Percentiles rank a stretch among this genome's conserved stretches.
phyloP scores from a whole-genome alignment of 1,140 invertebrate genomes.

The Nymphalis io region DNA sequence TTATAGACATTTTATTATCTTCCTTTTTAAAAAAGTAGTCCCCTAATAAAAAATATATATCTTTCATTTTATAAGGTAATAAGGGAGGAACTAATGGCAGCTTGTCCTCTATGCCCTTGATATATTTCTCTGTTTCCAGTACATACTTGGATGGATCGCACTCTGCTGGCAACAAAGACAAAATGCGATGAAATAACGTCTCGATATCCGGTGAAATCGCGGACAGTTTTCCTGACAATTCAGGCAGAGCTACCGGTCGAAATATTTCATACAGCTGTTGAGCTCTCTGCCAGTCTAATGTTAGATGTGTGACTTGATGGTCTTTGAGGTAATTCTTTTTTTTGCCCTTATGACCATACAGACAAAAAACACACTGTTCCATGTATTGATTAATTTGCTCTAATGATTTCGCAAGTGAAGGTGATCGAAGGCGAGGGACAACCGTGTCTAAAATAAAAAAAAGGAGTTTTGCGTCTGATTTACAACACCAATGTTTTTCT shows the following conservation, averaged over 20 bases:
- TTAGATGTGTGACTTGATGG: conserved; percentile 87
- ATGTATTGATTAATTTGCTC: conserved; percentile 86
- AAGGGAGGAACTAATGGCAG: conserved; percentile 78
- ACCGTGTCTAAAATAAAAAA: conserved; percentile 89
- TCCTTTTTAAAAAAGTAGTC: conserved; percentile 96
- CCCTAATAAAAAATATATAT: conserved; percentile 93
- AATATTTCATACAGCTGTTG: conserved; percentile 92
- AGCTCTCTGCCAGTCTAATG: conserved; percentile 89
- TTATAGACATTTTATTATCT: conserved; percentile 88
- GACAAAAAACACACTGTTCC: conserved; percentile 94
- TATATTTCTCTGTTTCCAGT: conserved; percentile 84
- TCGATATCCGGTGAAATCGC: conserved; percentile 90
- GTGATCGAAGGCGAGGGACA: conserved; percentile 84
- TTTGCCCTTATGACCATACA: conserved; percentile 90
- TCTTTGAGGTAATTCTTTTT: conserved; percentile 88
- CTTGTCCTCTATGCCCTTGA: conserved; percentile 82
- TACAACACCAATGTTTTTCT: conserved; percentile 88
- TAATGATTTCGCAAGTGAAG: conserved; percentile 77
- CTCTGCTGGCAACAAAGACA: conserved; percentile 86
- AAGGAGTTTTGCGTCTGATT: conserved; percentile 88
- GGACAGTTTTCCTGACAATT: conserved; percentile 89
- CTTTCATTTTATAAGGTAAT: conserved; percentile 82
- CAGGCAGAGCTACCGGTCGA: conserved; percentile 88
- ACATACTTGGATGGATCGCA: conserved; percentile 83
- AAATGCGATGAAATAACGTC: conserved; percentile 87